A percentile compares a stretch with the other conserved stretches of the same genome.
Evolutionary conservation across 2,113 vertebrate genomes (phyloP).

Genomic region (Malaclemys terrapin): DNA sequence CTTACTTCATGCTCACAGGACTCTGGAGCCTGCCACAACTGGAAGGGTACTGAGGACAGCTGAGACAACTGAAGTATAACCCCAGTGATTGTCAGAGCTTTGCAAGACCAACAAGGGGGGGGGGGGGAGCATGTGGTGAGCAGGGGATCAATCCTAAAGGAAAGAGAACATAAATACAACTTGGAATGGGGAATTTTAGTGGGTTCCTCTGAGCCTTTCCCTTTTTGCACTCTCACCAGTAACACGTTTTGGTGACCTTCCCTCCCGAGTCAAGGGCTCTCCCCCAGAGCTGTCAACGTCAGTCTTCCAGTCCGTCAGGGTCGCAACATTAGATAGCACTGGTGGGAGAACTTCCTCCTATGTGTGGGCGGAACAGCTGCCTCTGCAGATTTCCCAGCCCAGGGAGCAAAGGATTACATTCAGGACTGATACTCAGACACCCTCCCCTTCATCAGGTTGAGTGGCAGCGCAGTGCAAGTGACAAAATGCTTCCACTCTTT

Average conservation of each 20-base stretch:
- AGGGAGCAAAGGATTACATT: conserved; percentile 59
- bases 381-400: conserved; percentile 42
- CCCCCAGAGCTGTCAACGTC: neutral
- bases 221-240: neutral
- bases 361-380: conserved; percentile 69
- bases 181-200: neutral
- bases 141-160: fast-evolving
- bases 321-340: conserved; percentile 22
- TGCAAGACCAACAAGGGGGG: neutral
- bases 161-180: fast-evolving
- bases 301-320: neutral
- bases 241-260: conserved; percentile 29
- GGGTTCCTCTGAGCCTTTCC: neutral
- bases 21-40: neutral
- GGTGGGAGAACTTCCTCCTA: conserved; percentile 20
- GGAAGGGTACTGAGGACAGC: neutral
- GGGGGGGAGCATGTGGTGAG: neutral
- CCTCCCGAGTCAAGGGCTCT: conserved; percentile 42
- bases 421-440: conserved; percentile 40
- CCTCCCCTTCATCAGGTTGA: neutral
- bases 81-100: neutral
- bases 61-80: neutral
- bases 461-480: neutral
- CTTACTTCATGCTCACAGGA: fast-evolving
- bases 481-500: conserved; percentile 60